Evolutionary conservation across 2,113 vertebrate species (phyloP).

Genomic region (Oreotragus oreotragus): DNA sequence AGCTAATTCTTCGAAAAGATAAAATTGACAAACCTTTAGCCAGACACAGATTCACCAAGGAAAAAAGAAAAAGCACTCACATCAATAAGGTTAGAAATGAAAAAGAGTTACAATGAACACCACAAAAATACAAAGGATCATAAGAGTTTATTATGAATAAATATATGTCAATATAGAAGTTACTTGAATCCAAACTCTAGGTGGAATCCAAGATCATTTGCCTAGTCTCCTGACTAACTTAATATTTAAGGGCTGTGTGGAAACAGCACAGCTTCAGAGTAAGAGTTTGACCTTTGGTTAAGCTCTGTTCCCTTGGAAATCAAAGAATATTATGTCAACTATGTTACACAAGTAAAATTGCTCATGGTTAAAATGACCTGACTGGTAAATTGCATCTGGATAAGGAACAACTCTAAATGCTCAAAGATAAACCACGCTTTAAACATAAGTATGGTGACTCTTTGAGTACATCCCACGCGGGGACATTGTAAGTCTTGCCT

Average conservation of each 20-base stretch:
- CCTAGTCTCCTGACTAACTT: not conserved
- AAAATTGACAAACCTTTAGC: not conserved
- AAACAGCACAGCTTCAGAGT: not conserved
- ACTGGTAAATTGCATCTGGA: not conserved
- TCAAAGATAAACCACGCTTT: not conserved
- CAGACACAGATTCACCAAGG: not conserved
- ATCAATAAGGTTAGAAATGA: not conserved
- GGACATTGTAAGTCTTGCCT: not conserved
- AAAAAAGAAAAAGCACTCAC: not conserved
- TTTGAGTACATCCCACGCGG: not conserved
- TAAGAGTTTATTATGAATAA: not conserved
- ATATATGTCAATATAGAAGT: not conserved
- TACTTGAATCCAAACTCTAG: not conserved
- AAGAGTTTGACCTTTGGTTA: not conserved
- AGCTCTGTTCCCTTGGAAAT: not conserved
- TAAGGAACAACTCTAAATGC: not conserved
- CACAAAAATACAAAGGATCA: not conserved
- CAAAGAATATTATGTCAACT: not conserved
- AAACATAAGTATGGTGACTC: not conserved
- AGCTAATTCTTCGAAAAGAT: not conserved
- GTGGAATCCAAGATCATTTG: not conserved
- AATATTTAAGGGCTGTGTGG: not conserved
- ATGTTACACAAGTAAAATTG: not conserved
- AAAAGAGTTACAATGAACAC: not conserved
- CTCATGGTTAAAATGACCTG: not conserved